Evolutionary conservation across 2,113 vertebrate species (phyloP).

Genomic region (Dendrocopos noguchii): DNA sequence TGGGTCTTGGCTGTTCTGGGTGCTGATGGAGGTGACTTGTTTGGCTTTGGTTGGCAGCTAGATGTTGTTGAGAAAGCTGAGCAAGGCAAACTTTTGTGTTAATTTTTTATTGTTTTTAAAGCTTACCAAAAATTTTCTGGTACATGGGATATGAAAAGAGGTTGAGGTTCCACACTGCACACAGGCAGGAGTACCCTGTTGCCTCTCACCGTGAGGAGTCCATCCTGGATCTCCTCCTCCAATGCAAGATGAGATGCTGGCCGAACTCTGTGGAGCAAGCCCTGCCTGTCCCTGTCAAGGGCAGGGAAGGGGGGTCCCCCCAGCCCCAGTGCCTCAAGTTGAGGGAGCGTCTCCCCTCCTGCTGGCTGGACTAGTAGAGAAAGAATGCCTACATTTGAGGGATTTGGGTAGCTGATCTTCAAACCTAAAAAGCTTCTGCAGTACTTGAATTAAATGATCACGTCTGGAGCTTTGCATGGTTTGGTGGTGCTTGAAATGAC

Average conservation of each 20-base stretch:
- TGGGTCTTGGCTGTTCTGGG: not conserved
- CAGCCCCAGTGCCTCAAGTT: not conserved
- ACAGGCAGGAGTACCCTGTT: not conserved
- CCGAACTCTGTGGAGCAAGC: not conserved
- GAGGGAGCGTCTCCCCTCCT: too few relatives aligned
- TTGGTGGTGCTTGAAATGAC: not conserved
- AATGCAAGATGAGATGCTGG: not conserved
- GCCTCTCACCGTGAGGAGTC: accelerated
- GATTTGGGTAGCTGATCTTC: not conserved
- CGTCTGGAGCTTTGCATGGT: accelerated
- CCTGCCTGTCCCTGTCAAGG: accelerated
- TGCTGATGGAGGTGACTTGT: accelerated
- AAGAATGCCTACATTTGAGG: not conserved
- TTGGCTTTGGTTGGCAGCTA: not conserved
- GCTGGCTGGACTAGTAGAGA: not conserved
- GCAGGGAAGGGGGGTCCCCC: not conserved
- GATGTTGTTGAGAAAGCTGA: not conserved
- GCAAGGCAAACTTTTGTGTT: not conserved
- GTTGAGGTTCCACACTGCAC: not conserved
- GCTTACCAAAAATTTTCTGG: not conserved
- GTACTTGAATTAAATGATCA: not conserved
- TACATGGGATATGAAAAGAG: accelerated
- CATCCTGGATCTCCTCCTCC: accelerated
- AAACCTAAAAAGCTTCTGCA: not conserved
- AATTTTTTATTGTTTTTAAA: not conserved